Evolutionary conservation across 2,113 vertebrate species (phyloP).

Genomic region (Leptodactylus fuscus): DNA sequence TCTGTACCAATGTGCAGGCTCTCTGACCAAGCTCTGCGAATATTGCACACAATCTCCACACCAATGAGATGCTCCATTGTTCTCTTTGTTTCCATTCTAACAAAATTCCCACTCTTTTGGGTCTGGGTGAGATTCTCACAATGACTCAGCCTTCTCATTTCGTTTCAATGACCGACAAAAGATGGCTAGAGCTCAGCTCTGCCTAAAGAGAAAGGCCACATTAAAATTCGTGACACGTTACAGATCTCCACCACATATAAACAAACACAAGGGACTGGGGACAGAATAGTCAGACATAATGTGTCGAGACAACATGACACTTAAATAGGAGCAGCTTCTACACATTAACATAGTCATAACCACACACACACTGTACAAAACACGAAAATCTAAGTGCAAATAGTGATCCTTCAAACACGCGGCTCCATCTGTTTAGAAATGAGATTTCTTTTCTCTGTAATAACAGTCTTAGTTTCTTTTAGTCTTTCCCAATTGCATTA

Average conservation of each 20-base stretch:
- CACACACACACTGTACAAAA: constrained; percentile 23
- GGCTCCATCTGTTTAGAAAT: not conserved
- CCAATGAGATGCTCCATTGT: not conserved
- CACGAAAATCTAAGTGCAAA: constrained; percentile 41
- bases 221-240: constrained; percentile 27
- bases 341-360: not conserved
- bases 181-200: not conserved
- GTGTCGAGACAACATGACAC: not conserved
- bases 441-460: not conserved
- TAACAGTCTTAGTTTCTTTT: not conserved
- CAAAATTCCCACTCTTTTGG: constrained; percentile 20
- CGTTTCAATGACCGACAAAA: constrained; percentile 41
- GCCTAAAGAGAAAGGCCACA: not conserved
- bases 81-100: not conserved
- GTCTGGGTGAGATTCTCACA: not conserved
- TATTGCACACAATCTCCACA: not conserved
- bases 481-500: not conserved
- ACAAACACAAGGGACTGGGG: not conserved
- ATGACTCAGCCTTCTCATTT: not conserved
- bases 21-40: too few relatives aligned
- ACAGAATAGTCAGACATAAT: not conserved
- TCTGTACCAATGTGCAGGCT: not conserved
- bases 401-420: constrained; percentile 15
- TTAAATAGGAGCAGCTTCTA: constrained; percentile 42
- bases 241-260: constrained; percentile 9